These are phyloP conservation scores for Lomographa bimaculata DNA, from an alignment of 2,888 invertebrate species.

Conservation along the genomic window DNA sequence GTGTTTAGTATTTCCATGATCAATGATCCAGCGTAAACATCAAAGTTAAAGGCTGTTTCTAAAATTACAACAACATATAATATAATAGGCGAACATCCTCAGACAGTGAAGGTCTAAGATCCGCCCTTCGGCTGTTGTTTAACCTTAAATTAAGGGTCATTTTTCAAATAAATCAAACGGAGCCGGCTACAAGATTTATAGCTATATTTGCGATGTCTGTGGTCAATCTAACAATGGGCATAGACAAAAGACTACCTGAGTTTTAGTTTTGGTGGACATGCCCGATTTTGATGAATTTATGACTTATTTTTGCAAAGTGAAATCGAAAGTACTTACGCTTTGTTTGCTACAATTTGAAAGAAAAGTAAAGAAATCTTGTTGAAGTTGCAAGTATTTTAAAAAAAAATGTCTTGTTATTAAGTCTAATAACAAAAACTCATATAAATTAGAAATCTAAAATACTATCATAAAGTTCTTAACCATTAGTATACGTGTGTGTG, in stretches of 20 bases:
- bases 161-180: slow-evolving; percentile 83
- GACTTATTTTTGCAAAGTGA: slow-evolving; percentile 54
- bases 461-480: no score
- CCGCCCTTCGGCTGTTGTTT: slow-evolving; percentile 60
- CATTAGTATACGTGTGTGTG: no score
- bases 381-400: no score
- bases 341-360: no score
- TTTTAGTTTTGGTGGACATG: slow-evolving; percentile 46
- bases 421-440: no score
- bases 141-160: slow-evolving; percentile 82
- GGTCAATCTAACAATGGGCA: slow-evolving; percentile 54
- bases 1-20: no score
- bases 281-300: slow-evolving; percentile 55
- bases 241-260: slow-evolving; percentile 62
- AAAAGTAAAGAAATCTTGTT: no score
- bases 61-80: slow-evolving; percentile 50
- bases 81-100: slow-evolving; percentile 48
- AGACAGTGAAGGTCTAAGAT: slow-evolving; percentile 40
- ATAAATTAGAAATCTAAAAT: no score
- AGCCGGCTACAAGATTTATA: slow-evolving; percentile 76
- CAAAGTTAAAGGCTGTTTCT: slow-evolving; percentile 24
- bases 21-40: slow-evolving; percentile 7
- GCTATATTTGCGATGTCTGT: slow-evolving; percentile 58
- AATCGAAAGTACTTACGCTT: slow-evolving; percentile 13
- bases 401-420: no score